These are phyloP conservation scores for mouse (Mus musculus) DNA, from an alignment of 2,113 vertebrate species.

Conservation along the genomic window DNA sequence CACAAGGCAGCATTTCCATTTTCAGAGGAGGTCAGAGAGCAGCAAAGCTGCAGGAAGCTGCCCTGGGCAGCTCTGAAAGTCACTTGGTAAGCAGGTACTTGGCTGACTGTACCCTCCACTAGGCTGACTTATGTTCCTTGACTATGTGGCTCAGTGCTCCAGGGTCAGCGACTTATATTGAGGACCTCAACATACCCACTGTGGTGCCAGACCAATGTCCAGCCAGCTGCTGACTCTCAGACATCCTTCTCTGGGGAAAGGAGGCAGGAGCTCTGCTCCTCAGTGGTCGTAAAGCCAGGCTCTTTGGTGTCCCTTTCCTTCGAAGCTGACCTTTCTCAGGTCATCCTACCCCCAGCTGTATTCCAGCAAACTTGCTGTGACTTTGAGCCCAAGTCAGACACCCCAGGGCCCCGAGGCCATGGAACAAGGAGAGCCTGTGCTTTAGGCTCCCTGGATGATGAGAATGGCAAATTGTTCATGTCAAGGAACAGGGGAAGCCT, in stretches of 20 bases:
- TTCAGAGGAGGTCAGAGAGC: background rate
- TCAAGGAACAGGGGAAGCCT: background rate
- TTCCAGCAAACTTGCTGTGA: background rate
- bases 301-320: background rate
- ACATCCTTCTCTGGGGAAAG: background rate
- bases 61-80: background rate
- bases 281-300: background rate
- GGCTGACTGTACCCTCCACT: background rate
- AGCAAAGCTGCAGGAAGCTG: background rate
- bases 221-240: background rate
- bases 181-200: background rate
- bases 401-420: background rate
- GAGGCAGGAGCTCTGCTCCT: background rate
- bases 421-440: conserved; percentile 10
- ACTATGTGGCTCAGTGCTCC: background rate
- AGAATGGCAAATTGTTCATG: background rate
- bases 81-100: background rate
- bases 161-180: background rate
- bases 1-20: background rate
- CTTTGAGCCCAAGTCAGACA: background rate
- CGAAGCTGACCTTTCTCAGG: background rate
- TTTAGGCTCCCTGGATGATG: background rate
- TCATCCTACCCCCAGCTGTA: too few species aligned
- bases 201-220: background rate
- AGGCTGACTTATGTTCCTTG: background rate